Base-by-base conservation (phyloP, 2,113 vertebrate species). In the Microcebus lehilahytsara region DNA sequence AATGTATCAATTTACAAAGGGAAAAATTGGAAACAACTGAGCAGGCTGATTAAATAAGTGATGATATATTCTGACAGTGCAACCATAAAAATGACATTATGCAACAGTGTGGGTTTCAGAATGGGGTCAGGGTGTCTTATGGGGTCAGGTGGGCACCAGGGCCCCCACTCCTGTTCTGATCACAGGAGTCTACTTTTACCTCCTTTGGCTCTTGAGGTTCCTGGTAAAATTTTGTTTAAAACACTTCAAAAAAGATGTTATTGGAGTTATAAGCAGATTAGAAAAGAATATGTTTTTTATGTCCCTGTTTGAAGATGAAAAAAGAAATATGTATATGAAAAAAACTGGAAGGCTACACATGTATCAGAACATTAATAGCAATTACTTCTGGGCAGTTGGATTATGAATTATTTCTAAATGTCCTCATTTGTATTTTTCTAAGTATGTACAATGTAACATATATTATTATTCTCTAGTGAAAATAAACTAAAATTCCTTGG, bases 1-100 rank as follows among this genome's bases (percentile, higher is more conserved):
- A 93, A 95, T 19, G 72, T 19, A 42, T 93, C 93, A 64, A 34
- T 71, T 96, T 93, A 95, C 92, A 93, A 85, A 79, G 84, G 84
- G 42, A 56, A 86, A 85, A 56, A 40, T 10, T 81, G 90, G 90
- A 53, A 75, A 62, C 69, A 72, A 25, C 49, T 0, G 34, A 87
- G 64, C 34, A 51, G 62, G 87, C 92, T n/a, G 78, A 56, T 62
- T 67, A 51, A n/a, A 9, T 10, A 58, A 83, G 40, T 6, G 42
- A 23, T 72, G 86, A 23, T 53, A 0, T 23, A 0, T 23, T 67
- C 84, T 92, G 17, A 46, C 69, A 7, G 46, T 3, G 37, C 19
- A 64, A 32, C 53, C 78, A 30, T 51, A 69, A 78, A 77, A 58
- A 83, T 16, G 27, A 37, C 7, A 0, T 93, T 79, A 40, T 1